Evolutionary conservation across 2,113 vertebrate genomes (phyloP), one percentile per base, ranked within the genome.

Genomic region (Gobio gobio): DNA sequence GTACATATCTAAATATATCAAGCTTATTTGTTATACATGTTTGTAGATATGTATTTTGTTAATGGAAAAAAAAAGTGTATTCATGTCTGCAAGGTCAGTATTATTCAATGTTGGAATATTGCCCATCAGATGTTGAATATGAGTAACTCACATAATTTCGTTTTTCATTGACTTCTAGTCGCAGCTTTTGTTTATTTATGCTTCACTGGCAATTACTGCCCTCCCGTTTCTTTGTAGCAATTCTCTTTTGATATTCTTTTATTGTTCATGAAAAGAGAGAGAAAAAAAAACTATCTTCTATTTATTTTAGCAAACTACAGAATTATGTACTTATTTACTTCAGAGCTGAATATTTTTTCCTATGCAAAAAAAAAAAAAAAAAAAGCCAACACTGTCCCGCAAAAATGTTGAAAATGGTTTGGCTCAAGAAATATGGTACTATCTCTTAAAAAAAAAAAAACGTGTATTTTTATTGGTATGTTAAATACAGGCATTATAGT

Each of bases 11-110:
- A 59, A 56, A 92, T 93, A 94, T 91, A 92, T 92, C 78, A 89
- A 88, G 90, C 86, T 49, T 86, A 76, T 72, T 84, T 91, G 76
- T 90, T 90, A 91, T 89, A 93, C 86, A 91, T 91, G 92, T 93
- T 92, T 94, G 92, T 92, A 94, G 94, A 94, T 88, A 93, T 84
- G 91, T 91, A 94, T 95, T 95, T 93, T 92, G 89, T 92, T 91
- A 88, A 88, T 68, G 33, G 85, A 89, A 86, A 93, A 91, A 93
- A 91, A 43, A 80, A 66, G 66, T 24, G n/a, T 90, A 89, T 92
- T 91, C 84, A 89, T 81, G 74, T 87, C 82, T 88, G 78, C 64
- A 78, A 86, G 86, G 84, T 91, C 93, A 93, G 93, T 93, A 90
- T 93, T 91, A 90, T 92, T 93, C 85, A 87, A 87, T 87, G 88